phyloP scores from a whole-genome alignment of 2,888 invertebrate species.

The Doris montereyensis region DNA sequence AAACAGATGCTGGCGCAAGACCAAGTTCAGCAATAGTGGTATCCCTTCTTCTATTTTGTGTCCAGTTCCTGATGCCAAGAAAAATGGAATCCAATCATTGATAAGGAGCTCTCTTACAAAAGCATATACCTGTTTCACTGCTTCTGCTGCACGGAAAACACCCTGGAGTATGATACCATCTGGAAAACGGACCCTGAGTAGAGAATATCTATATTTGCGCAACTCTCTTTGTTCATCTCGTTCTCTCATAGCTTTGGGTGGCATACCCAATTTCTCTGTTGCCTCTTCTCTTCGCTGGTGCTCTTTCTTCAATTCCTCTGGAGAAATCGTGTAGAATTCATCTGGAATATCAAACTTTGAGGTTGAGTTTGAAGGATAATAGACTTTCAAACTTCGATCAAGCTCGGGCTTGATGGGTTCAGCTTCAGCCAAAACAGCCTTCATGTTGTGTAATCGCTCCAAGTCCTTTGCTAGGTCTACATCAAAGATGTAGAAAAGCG shows the following conservation, averaged over 20 bases:
- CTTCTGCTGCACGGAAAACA: slow-evolving; percentile 89
- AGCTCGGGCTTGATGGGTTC: slow-evolving; percentile 88
- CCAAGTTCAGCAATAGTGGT: slow-evolving; percentile 82
- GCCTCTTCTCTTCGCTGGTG: slow-evolving; percentile 77
- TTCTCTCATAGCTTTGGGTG: slow-evolving; percentile 96
- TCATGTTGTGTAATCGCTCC: slow-evolving; percentile 77
- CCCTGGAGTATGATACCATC: slow-evolving; percentile 80
- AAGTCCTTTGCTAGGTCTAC: slow-evolving; percentile 57
- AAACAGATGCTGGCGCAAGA: slow-evolving; percentile 86
- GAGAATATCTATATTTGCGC: slow-evolving; percentile 81
- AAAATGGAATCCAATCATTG: slow-evolving; percentile 80
- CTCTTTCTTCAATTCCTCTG: slow-evolving; percentile 88
- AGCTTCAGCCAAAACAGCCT: slow-evolving; percentile 85
- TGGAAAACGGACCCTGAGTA: slow-evolving; percentile 90
- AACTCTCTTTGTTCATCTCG: slow-evolving; percentile 87
- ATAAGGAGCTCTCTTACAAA: slow-evolving; percentile 86
- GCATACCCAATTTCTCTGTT: slow-evolving; percentile 85
- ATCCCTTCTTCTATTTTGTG: slow-evolving; percentile 79
- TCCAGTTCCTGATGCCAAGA: slow-evolving; percentile 81
- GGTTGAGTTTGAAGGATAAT: slow-evolving; percentile 53
- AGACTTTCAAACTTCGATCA: slow-evolving; percentile 77
- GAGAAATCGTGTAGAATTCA: slow-evolving; percentile 86
- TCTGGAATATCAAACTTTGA: slow-evolving; percentile 80
- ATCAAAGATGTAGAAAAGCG: slow-evolving; percentile 75
- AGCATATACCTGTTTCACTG: slow-evolving; percentile 81